phyloP scores from a whole-genome alignment of 2,797 vertebrate species.

The Coreius guichenoti region DNA sequence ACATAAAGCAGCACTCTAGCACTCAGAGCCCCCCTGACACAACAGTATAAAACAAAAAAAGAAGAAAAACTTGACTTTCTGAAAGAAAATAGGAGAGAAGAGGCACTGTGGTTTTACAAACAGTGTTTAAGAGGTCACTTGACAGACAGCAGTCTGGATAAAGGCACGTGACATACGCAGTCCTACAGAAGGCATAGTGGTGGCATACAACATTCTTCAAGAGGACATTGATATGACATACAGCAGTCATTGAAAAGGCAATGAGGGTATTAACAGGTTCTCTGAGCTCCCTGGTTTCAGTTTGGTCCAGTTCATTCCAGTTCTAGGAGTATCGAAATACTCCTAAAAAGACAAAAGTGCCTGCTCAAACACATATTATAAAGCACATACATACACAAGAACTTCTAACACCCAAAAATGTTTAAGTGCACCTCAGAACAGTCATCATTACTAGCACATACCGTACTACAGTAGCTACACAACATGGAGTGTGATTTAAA shows the following conservation, averaged over 20 bases:
- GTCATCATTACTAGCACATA: slow-evolving; percentile 7
- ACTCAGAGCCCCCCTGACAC: slow-evolving; percentile 38
- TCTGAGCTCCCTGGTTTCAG: slow-evolving; percentile 47
- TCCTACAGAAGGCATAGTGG: slow-evolving; percentile 45
- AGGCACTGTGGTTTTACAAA: slow-evolving; percentile 41
- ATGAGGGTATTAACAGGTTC: slow-evolving; percentile 9
- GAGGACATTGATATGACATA: slow-evolving; percentile 27
- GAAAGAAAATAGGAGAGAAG: slow-evolving; percentile 51
- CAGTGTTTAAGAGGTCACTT: slow-evolving; percentile 47
- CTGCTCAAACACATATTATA: slow-evolving; percentile 25
- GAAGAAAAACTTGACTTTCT: slow-evolving; percentile 12
- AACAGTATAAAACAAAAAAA: slow-evolving; percentile 47
- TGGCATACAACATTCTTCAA: slow-evolving; percentile 35
- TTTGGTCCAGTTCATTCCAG: slow-evolving; percentile 44
- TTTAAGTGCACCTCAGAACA: slow-evolving; percentile 54
- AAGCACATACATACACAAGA: slow-evolving; percentile 34
- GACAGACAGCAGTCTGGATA: slow-evolving; percentile 46
- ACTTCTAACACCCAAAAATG: slow-evolving; percentile 35
- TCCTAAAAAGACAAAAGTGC: slow-evolving; percentile 43
- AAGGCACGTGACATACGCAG: slow-evolving; percentile 32
- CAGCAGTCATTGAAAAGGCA: slow-evolving; percentile 30
- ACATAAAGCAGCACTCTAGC: slow-evolving; percentile 47
- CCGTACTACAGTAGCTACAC: slow-evolving; percentile 14
- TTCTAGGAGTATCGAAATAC: slow-evolving; percentile 9
- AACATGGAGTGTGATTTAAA: slow-evolving; percentile 31